Evolutionary conservation across 2,888 invertebrate genomes (phyloP).

Genomic region (Phengaris alcon): DNA sequence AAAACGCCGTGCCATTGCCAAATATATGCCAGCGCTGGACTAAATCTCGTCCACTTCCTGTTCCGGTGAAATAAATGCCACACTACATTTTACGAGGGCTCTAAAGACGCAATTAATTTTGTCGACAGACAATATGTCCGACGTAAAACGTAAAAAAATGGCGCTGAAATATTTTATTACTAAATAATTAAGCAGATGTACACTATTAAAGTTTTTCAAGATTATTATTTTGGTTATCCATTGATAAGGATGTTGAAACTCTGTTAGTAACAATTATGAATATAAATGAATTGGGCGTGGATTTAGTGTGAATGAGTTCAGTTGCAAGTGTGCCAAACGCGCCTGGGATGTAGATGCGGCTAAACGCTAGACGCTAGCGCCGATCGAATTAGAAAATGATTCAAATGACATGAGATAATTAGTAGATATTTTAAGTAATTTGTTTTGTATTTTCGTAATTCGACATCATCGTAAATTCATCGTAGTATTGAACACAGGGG

Average conservation of each 20-base stretch:
- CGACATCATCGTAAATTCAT: background rate
- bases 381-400: constrained; percentile 14
- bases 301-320: constrained; percentile 71
- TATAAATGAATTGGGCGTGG: constrained; percentile 49
- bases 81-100: constrained; percentile 40
- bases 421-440: background rate
- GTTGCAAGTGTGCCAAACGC: constrained; percentile 68
- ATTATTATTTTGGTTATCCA: background rate
- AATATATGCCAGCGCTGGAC: constrained; percentile 50
- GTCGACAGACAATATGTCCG: background rate
- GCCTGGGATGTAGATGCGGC: constrained; percentile 52
- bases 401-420: background rate
- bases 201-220: background rate
- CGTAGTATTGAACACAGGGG: too few species aligned
- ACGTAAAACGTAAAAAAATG: background rate
- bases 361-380: constrained; percentile 53
- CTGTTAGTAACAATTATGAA: background rate
- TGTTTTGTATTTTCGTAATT: background rate
- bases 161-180: background rate
- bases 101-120: constrained; percentile 30
- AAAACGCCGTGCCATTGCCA: constrained; percentile 37
- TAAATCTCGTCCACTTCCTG: constrained; percentile 55
- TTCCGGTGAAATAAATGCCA: constrained; percentile 49
- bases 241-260: constrained; percentile 32
- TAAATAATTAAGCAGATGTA: background rate